Base-by-base conservation (phyloP, 1,140 invertebrate genomes). In the Holotrichia oblita region DNA sequence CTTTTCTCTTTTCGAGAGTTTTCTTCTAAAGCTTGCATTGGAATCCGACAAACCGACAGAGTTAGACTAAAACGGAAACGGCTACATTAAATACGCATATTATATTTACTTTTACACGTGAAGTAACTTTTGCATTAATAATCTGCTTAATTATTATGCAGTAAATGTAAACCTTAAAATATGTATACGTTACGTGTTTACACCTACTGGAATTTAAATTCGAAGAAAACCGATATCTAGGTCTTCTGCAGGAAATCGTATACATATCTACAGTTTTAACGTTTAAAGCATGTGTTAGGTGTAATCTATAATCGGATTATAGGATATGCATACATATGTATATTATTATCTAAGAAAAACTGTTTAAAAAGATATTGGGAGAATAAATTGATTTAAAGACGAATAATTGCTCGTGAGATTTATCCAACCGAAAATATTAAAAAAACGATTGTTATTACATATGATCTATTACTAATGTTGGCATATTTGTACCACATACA, bases 1-100 rank as follows among this genome's bases (percentile, higher is more conserved):
- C 88, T 99, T 99, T 85, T 99, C 98, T 73, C 98, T 90, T 89
- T 99, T 99, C n/a, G 98, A 99, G 76, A 99, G 90, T 90, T 99
- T 99, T 85, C 98, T 90, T 85, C 93, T 92, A 86, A 95, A 95
- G 85, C 91, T 93, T 9, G 91, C 90, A 78, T 90, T 88, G 55
- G 88, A 88, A 79, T 92, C 91, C 78, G 89, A 87, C 80, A 92
- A 91, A 73, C 90, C 90, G 73, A 92, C 89, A 48, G 89, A 88
- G 61, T 88, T 88, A 79, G 88, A 83, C 89, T 91, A 82, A 55
- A 87, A 87, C 79, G 77, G 76, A 77, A 80, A 69, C 40, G 42
- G 40, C 22, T 34, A 3, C 14, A 69, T 69, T 69, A 69, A 69
- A 20, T 64, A 69, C 20, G 22, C n/a, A 48, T 17, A 48, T 48